Base-by-base conservation (phyloP, 1,140 invertebrate species). In the Dendroctonus ponderosae region DNA sequence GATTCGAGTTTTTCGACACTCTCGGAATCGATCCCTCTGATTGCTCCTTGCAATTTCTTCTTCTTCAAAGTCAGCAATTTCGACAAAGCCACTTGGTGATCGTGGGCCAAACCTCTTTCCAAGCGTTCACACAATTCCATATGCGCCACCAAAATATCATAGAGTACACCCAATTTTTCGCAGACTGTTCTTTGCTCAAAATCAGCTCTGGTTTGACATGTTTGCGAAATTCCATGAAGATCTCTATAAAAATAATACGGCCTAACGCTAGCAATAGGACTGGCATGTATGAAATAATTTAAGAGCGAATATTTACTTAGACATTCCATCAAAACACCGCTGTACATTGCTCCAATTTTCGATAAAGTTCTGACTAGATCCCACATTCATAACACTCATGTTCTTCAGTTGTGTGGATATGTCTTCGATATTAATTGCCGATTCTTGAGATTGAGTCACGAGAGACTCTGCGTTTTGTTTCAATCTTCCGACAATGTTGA, bases 11-110 rank as follows among this genome's bases (percentile, higher is more conserved):
- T 82, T 68, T 88, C 87, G 0, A 88, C 85, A n/a, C 85, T 84
- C 72, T 87, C 87, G 3, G 82, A 80, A 77, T 85, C 83, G 40
- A 82, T 82, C 5, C 85, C 85, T 62, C 83, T 80, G 38, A 89
- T 86, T 26, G 87, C 87, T 7, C 86, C 86, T 72, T 88, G 86
- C 79, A 89, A 87, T 74, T 86, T 85, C 61, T 86, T 80, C 72
- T 89, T 89, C 72, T 89, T 89, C 62, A 89, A 80, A 5, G 84
- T 81, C 6, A 88, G 75, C 87, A 90, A 88, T 65, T 87, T 88
- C 4, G 86, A 83, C 6, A 89, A 77, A 3, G 87, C 88, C 52
- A 82, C 82, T 70, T 89, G 87, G 76, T 90, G 88, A 77, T 90
- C 88, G 15, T 84, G 81, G 9, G 85, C 83, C 0, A 89, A 84